Base-by-base conservation (phyloP, 2,797 vertebrate species). In the Platyrinchus mystaceus region DNA sequence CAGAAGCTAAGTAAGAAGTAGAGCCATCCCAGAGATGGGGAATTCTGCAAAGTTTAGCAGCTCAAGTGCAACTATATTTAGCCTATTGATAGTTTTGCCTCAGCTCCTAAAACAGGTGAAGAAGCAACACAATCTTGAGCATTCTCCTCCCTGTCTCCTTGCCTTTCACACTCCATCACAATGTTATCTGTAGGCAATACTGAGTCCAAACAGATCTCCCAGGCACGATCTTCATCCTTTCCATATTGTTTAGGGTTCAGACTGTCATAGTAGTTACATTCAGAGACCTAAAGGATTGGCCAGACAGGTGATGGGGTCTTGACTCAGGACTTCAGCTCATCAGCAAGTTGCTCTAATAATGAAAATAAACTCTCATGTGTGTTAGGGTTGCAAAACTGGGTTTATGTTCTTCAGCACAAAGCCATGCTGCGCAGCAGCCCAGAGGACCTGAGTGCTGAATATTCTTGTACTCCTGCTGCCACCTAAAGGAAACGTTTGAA, bases 391-490 rank as follows among this genome's bases (percentile, higher is more conserved):
- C 74, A 79, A 93, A 93, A 52, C 32, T 37, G 46, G 4, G 9
- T 78, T 93, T 75, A 87, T 14, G 26, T 39, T 69, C 47, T 71
- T 76, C 69, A 85, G 76, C 76, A 26, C 1, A 4, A 49, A 91
- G 17, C 46, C 44, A 11, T 2, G 3, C 23, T 43, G 22, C 0
- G 0, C 34, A 75, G 39, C 55, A 77, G 66, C 2, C 2, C 37
- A 5, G 21, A 39, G n/a, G 9, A 63, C 3, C 0, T 15, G 41
- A 78, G 77, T 24, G n/a, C 21, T 64, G 36, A 88, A 70, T 63
- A 97, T 97, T 94, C 86, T 82, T 78, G 94, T 96, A 76, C 83
- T 94, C 64, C 89, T 96, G 92, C 96, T 97, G 97, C 97, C 97
- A 97, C 91, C 97, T 95, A 96, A 84, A 96, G 97, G 94, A 71